Evolutionary conservation across 37 sponge, comb jelly and placozoan species (phyloP), one percentile per base, ranked within the genome.

Genomic region (Theonella swinhoei): DNA sequence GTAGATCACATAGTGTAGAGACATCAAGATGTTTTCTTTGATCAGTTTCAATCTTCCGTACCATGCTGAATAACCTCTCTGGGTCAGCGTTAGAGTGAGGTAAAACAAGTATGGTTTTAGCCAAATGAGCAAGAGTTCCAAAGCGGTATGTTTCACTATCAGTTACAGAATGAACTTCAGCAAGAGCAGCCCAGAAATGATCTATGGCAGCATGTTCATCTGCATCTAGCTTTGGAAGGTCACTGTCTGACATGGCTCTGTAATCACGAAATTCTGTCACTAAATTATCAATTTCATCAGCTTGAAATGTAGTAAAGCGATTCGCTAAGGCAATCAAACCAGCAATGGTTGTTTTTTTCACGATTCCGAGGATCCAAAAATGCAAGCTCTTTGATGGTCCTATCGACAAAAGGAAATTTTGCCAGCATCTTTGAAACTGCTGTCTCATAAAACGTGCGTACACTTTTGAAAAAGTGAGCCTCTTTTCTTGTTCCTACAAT

Each of bases 61-160:
- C 80, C 74, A 73, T 83, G 37, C 83, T 83, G 67, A 83, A 83
- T 38, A 75, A 41, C 22, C 76, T 5, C 42, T 83, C 84, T 37
- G 76, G 77, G 67, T 76, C 76, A 60, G 84, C 84, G 75, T 83
- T 83, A 23, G 71, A 62, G 62, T 82, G 83, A 11, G 83, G 83
- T 25, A 75, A 39, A 42, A 83, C 33, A 17, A 75, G 84, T 36
- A 83, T 35, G 34, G 26, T 20, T 47, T 74, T 75, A 2, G 76
- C 76, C 32, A 83, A 54, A 29, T 32, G 38, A 43, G 76, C 64
- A 38, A 83, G 67, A 60, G 41, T 35, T 36, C 42, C 84, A 83
- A 75, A 83, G 3, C 74, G 75, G 4, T 28, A 35, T 7, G 3
- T 68, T 5, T 8, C 11, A 5, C 7, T 17, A n/a, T 39, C 47